Conservation (phyloP, 2,113 vertebrate genomes). For the Aix galericulata region DNA sequence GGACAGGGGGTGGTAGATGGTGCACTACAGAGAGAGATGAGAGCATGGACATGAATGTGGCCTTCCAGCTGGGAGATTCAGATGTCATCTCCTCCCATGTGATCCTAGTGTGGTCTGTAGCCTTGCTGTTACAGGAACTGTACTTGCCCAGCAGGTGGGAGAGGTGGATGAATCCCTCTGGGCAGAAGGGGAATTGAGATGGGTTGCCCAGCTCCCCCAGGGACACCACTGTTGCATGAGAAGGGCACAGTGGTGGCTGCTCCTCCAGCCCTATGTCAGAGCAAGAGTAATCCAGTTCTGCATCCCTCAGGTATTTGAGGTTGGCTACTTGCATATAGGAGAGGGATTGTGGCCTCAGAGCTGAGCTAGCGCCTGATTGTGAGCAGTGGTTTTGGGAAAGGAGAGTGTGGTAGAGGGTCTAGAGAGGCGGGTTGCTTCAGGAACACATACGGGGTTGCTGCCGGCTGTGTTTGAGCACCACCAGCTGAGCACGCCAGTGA, state of each 20-base stretch:
- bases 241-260: background rate
- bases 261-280: background rate
- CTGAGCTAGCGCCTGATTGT: background rate
- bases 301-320: background rate
- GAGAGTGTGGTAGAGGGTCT: background rate
- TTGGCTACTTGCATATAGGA: background rate
- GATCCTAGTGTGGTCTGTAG: background rate
- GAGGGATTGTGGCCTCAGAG: background rate
- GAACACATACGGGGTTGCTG: background rate
- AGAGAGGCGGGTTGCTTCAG: background rate
- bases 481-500: background rate
- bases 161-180: background rate
- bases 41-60: background rate
- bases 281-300: background rate
- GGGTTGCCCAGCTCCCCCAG: background rate
- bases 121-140: background rate
- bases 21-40: background rate
- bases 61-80: background rate
- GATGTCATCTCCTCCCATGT: background rate
- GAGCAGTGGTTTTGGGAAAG: background rate
- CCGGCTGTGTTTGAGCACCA: background rate
- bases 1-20: background rate
- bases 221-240: background rate
- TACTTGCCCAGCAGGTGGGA: background rate
- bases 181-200: background rate